Evolutionary conservation across 2,113 vertebrate genomes (phyloP).

Genomic region (Cariama cristata): DNA sequence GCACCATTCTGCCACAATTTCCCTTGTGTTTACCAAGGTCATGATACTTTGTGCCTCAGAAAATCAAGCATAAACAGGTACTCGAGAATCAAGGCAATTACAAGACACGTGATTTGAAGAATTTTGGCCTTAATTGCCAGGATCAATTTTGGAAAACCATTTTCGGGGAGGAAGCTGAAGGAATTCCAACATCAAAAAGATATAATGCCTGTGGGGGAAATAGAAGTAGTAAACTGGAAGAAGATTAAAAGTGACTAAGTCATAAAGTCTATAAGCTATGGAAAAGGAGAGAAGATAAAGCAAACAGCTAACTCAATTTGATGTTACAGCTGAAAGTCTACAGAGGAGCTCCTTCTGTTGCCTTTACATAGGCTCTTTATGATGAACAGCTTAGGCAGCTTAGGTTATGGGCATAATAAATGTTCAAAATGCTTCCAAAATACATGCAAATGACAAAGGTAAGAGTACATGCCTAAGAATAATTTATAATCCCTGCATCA

Average conservation of each 20-base stretch:
- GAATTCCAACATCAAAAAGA: not conserved
- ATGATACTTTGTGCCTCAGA: not conserved
- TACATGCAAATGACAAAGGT: constrained; percentile 21
- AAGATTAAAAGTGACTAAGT: not conserved
- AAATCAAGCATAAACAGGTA: not conserved
- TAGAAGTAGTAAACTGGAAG: not conserved
- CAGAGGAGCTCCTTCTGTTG: not conserved
- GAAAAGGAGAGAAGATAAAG: not conserved
- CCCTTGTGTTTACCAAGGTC: not conserved
- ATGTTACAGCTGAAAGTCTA: not conserved
- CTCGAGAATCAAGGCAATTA: not conserved
- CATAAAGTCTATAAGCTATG: not conserved
- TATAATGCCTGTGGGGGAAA: not conserved
- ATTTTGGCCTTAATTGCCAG: not conserved
- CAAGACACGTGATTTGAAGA: not conserved
- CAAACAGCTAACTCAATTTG: not conserved
- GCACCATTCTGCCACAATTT: not conserved
- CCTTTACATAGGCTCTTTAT: not conserved
- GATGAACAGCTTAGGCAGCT: not conserved
- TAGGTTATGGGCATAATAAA: constrained; percentile 36
- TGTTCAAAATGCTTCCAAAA: constrained; percentile 17
- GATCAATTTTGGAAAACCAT: not conserved
- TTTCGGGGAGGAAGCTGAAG: not conserved
- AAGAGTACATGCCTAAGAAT: not conserved
- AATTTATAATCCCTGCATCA: constrained; percentile 12